Conservation (phyloP, 2,888 invertebrate species). For the Sceliomorpha sp. region DNA sequence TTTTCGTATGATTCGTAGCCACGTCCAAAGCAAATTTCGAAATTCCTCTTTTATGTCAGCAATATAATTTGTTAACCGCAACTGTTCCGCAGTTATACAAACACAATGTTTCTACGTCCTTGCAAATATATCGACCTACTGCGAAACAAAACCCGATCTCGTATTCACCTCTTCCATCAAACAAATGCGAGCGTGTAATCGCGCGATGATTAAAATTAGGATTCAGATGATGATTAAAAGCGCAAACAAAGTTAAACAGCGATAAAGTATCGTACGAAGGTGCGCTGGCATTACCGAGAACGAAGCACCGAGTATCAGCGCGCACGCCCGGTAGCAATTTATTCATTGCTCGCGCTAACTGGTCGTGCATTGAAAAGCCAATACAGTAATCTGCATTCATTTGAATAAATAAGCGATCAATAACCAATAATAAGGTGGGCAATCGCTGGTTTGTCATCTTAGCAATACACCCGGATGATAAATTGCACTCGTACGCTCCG, state of each 20-base stretch:
- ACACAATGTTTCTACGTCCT: no score
- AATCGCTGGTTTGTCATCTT: constrained; percentile 78
- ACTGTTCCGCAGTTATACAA: no score
- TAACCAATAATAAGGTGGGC: constrained; percentile 79
- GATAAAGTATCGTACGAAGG: constrained; percentile 43
- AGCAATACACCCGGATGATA: constrained; percentile 70
- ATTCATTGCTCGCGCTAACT: constrained; percentile 79
- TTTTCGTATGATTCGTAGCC: no score
- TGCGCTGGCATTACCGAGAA: constrained; percentile 43
- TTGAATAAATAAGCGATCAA: constrained; percentile 80
- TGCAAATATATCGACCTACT: constrained; percentile 26
- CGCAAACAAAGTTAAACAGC: constrained; percentile 49
- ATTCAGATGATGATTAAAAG: constrained; percentile 47
- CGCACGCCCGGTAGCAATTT: constrained; percentile 79
- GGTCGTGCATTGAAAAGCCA: constrained; percentile 77
- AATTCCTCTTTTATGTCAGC: no score
- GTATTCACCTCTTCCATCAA: constrained; percentile 31
- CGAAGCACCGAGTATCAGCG: constrained; percentile 70
- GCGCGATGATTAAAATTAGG: constrained; percentile 48
- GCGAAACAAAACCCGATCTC: constrained; percentile 37
- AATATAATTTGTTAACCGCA: no score
- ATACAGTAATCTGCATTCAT: constrained; percentile 80
- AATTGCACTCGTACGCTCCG: no score
- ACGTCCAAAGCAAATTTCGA: no score
- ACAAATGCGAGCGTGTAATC: constrained; percentile 22